phyloP scores from a whole-genome alignment of 2,888 invertebrate species.

The Phortica magna region DNA sequence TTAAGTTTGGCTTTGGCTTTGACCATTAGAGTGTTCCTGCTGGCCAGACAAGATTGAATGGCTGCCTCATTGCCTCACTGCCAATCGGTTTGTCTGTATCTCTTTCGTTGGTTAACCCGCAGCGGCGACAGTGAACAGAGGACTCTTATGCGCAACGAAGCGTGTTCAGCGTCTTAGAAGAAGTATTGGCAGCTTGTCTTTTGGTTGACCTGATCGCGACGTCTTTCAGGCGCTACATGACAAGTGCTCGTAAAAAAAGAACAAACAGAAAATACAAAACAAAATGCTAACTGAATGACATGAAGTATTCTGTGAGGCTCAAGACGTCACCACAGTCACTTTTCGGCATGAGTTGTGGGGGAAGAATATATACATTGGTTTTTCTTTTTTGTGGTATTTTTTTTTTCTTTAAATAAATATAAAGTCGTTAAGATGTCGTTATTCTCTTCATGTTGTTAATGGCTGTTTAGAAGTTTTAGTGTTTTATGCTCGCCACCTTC shows the following conservation, averaged over 20 bases:
- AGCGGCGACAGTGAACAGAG: no score
- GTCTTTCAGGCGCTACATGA: slow-evolving; percentile 58
- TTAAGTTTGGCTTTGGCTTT: background rate
- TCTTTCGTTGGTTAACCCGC: background rate
- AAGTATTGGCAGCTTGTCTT: background rate
- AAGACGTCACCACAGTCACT: no score
- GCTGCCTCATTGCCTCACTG: no score
- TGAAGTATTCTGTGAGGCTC: no score
- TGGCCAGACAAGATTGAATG: background rate
- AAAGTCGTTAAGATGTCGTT: slow-evolving; percentile 8
- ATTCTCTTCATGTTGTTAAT: background rate
- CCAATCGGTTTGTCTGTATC: background rate
- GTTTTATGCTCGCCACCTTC: slow-evolving; percentile 32
- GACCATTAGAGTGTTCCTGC: background rate
- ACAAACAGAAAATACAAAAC: slow-evolving; percentile 49
- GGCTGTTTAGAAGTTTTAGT: slow-evolving; percentile 8
- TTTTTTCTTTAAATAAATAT: slow-evolving; percentile 21
- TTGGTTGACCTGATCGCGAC: background rate
- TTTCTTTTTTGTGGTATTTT: slow-evolving; percentile 19
- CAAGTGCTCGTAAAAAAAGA: slow-evolving; percentile 67
- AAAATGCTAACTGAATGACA: no score
- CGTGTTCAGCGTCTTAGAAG: background rate
- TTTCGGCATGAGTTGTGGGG: no score
- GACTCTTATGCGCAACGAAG: background rate
- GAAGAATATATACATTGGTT: slow-evolving; percentile 15